These are phyloP conservation scores for Protosalanx chinensis DNA, from an alignment of 2,797 vertebrate species.

Conservation along the genomic window DNA sequence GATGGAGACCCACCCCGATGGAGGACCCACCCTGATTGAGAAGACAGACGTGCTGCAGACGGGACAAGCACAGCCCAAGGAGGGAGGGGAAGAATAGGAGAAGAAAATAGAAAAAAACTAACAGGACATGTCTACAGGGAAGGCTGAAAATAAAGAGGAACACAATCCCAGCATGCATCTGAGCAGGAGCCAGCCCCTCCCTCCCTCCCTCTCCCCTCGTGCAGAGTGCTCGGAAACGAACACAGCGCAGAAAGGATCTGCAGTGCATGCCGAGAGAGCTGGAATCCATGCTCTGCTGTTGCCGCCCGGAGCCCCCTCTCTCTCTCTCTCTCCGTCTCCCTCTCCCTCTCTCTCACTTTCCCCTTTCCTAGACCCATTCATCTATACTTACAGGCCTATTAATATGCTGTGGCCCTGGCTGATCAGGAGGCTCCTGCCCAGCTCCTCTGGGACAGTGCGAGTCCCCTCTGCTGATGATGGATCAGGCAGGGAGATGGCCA, in stretches of 20 bases:
- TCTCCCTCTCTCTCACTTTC: background rate
- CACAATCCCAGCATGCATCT: constrained; percentile 79
- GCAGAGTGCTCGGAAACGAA: constrained; percentile 61
- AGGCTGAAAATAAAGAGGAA: constrained; percentile 81
- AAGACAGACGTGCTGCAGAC: constrained; percentile 38
- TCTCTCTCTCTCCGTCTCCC: constrained; percentile 1
- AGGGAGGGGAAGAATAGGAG: constrained; percentile 50
- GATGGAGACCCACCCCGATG: too few species aligned
- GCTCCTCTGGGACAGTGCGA: constrained; percentile 28
- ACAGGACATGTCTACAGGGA: constrained; percentile 82
- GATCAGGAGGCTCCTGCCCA: constrained; percentile 25
- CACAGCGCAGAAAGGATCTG: constrained; percentile 57
- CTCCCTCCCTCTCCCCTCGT: constrained; percentile 27
- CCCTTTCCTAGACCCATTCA: background rate
- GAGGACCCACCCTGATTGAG: constrained; percentile 18
- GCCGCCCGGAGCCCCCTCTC: background rate
- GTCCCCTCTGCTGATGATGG: constrained; percentile 36
- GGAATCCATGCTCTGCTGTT: constrained; percentile 39
- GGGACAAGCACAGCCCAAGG: constrained; percentile 49
- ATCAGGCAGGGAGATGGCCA: constrained; percentile 48
- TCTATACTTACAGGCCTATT: constrained; percentile 27
- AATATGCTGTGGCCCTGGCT: constrained; percentile 57
- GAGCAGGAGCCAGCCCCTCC: constrained; percentile 62
- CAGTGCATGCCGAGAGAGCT: constrained; percentile 48
- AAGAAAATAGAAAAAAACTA: constrained; percentile 46